Conservation (phyloP, 2,888 invertebrate species). For the Caenorhabditis uteleia region DNA sequence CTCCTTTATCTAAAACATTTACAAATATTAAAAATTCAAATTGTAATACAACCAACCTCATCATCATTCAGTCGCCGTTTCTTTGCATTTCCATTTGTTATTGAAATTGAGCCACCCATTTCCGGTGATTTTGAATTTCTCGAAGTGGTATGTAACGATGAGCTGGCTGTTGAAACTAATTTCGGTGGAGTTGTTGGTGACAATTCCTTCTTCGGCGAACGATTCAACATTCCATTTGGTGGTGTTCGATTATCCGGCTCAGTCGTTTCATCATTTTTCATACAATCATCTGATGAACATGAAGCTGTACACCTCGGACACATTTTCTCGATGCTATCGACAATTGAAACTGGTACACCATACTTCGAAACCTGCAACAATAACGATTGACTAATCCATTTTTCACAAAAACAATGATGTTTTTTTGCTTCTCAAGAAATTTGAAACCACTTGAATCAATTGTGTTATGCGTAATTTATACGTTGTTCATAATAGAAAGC, state of each 20-base stretch:
- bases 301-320: conserved; percentile 35
- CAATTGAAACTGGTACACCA: conserved; percentile 39
- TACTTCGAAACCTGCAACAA: conserved; percentile 33
- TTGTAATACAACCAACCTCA: too few relatives aligned
- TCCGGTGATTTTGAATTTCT: not conserved
- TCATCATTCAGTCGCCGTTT: too few relatives aligned
- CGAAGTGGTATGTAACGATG: not conserved
- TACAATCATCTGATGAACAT: conserved; percentile 2
- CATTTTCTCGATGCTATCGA: conserved; percentile 34
- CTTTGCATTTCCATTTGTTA: too few relatives aligned
- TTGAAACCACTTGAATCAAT: too few relatives aligned
- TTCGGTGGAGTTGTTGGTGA: not conserved
- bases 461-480: too few relatives aligned
- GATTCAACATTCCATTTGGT: too few relatives aligned
- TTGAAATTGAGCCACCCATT: not conserved
- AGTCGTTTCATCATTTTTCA: conserved; percentile 7
- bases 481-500: too few relatives aligned
- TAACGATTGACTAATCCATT: not conserved
- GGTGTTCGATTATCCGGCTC: conserved; percentile 3
- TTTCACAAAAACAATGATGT: too few relatives aligned
- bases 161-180: not conserved
- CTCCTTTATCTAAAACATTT: too few relatives aligned
- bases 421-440: too few relatives aligned
- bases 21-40: too few relatives aligned
- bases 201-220: not conserved